Evolutionary conservation across 1,140 invertebrate species (phyloP).

Genomic region (Drosophila miranda): DNA sequence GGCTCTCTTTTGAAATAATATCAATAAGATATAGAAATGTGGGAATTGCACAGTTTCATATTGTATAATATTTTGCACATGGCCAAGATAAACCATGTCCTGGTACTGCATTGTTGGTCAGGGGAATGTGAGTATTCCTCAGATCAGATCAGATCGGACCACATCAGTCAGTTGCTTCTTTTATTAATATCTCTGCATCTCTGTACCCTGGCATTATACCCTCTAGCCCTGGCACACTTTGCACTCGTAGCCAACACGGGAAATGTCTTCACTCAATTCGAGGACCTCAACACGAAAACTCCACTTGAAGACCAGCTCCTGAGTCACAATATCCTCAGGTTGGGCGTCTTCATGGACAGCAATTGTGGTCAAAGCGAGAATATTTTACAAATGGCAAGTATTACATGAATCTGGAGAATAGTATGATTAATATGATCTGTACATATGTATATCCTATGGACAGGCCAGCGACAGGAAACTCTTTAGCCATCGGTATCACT

Average conservation of each 20-base stretch:
- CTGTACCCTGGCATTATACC: no score
- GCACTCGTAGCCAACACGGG: conserved; percentile 22
- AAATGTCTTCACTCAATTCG: conserved; percentile 45
- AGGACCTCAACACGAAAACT: conserved; percentile 16
- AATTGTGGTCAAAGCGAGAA: conserved; percentile 53
- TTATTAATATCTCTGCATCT: neutral
- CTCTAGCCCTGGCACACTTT: conserved; percentile 52
- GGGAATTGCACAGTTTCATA: conserved; percentile 39
- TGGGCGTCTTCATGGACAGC: conserved; percentile 64
- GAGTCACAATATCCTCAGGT: conserved; percentile 33
- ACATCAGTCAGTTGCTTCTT: neutral
- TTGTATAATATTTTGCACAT: conserved; percentile 60
- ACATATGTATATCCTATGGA: neutral
- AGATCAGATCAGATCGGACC: neutral
- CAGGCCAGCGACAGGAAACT: conserved; percentile 41
- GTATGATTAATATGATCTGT: neutral
- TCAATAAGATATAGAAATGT: conserved; percentile 29
- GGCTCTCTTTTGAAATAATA: neutral
- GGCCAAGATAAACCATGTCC: conserved; percentile 53
- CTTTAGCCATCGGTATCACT: conserved; percentile 56
- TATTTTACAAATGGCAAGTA: conserved; percentile 49
- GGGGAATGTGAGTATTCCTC: conserved; percentile 34
- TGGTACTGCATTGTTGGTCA: conserved; percentile 58
- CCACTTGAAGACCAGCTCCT: conserved; percentile 21
- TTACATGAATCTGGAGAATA: no score